Evolutionary conservation across 1,140 invertebrate species (phyloP), one percentile per base, ranked within the genome.

Genomic region (Hormaphis cornu): DNA sequence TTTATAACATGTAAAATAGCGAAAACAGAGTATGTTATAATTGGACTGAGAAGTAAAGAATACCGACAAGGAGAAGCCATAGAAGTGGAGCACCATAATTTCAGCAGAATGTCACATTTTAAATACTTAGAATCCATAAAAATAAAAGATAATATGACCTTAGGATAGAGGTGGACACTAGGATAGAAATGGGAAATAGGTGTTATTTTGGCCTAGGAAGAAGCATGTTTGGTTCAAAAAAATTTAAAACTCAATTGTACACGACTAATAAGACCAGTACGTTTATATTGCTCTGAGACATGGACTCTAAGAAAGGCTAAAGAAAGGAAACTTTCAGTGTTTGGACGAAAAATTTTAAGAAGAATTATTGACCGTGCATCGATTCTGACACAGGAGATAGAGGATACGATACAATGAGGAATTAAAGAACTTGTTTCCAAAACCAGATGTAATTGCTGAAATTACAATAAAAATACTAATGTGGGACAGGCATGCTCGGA

Each of bases 211-310:
- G 33, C 33, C 9, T 9, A 35, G 9, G 9, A 35, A 35, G n/a
- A n/a, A n/a, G n/a, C n/a, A n/a, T n/a, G n/a, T n/a, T 35, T 9
- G 4, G 4, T 6, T 35, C 33, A 35, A 35, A 4, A 35, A 35
- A 35, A 35, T 35, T 35, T 6, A 35, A 35, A 35, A 35, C 9
- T 35, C 33, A 35, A 9, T 35, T 35, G 33, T n/a, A n/a, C n/a
- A n/a, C n/a, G n/a, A 42, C 9, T 50, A 28, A 48, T 44, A 46
- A 26, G 69, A 24, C 59, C 59, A 53, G 70, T 71, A 37, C 30
- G 52, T n/a, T 46, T 54, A 26, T 71, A 66, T 42, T 48, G 59
- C 18, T 66, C 22, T 28, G 48, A 71, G 33, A 71, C 70, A 16
- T 69, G 59, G 70, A 71, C 46, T 10, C 30, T 71, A 1, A 53